Evolutionary conservation across 2,113 vertebrate species (phyloP), one percentile per base, ranked within the genome.

Genomic region (Periophthalmodon schlosseri): DNA sequence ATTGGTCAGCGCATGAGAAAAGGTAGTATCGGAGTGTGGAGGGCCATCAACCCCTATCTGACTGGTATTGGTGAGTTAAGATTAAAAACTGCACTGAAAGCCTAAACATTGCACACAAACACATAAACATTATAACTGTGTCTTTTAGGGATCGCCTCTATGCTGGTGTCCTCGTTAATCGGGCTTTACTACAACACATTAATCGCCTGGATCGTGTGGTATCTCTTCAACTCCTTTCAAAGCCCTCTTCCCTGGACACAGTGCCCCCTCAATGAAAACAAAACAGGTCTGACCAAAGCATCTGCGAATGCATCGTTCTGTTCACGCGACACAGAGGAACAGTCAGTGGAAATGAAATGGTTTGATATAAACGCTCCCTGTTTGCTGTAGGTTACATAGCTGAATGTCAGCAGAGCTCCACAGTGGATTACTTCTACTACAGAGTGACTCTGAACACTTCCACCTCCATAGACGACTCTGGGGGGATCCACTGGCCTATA

Each of bases 371-470:
- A 54, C n/a, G 20, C n/a, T 21, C 7, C 9, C 0, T 60, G 57
- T 78, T 68, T 76, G 1, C 49, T 90, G 57, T 88, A 98, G 97
- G 28, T 73, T 94, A 85, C 2, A 5, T 94, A 67, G 60, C 93
- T 0, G 97, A 98, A 78, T 98, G 96, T 70, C 85, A 91, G 49
- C 78, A 52, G 72, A 98, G 96, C 90, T 94, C 96, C 75, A 74
- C 96, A 0, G 94, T 96, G 68, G 97, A 98, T 87, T 98, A 98
- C 74, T 98, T 90, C 87, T 98, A 95, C 94, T 98, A 98, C 91
- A 78, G 96, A 69, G 92, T 96, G 88, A 96, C 96, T 3, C 86
- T 98, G 65, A 95, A 97, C 75, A 94, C 88, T 70, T 94, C 96
- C 0, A 28, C 85, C 1, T 92, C 93, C 58, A 96, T 97, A 74